These are phyloP conservation scores for Trichechus manatus DNA, from an alignment of 2,113 vertebrate species.

Conservation along the genomic window DNA sequence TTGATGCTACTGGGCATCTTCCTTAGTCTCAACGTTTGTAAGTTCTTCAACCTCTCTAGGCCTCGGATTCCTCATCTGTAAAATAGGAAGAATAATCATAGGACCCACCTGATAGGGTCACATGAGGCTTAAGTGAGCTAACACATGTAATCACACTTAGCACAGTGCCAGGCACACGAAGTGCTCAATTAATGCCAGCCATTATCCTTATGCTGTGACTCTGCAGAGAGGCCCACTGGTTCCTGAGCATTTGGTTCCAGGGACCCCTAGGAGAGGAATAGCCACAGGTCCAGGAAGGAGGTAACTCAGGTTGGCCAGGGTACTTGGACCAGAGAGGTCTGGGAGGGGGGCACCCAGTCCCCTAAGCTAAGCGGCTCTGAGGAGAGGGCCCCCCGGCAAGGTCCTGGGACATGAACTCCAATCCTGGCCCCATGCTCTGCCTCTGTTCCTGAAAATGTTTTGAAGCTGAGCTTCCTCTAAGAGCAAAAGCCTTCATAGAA, in stretches of 20 bases:
- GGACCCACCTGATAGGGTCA: accelerated
- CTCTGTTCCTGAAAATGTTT: slow-evolving; percentile 49
- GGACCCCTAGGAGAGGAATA: background rate
- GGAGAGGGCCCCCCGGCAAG: background rate
- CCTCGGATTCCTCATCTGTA: background rate
- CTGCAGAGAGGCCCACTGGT: background rate
- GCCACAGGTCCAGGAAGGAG: background rate
- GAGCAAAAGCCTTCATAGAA: slow-evolving; percentile 74
- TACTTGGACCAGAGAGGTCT: background rate
- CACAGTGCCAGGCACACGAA: background rate
- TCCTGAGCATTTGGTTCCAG: background rate
- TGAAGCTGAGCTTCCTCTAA: slow-evolving; percentile 66
- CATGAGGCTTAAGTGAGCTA: too few relatives aligned
- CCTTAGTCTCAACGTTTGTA: background rate
- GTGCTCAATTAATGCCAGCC: background rate
- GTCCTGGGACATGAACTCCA: too few relatives aligned
- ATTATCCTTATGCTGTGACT: accelerated
- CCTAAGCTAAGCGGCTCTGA: background rate
- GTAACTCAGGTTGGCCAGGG: too few relatives aligned
- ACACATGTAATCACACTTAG: accelerated
- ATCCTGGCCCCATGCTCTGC: background rate
- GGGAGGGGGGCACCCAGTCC: too few relatives aligned
- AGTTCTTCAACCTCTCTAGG: background rate
- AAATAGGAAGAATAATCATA: too few relatives aligned
- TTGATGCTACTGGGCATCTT: background rate